Percentiles rank a stretch among this genome's conserved stretches.
Evolutionary conservation across 2,888 invertebrate genomes (phyloP).

Genomic region (Ochropacha duplaris): DNA sequence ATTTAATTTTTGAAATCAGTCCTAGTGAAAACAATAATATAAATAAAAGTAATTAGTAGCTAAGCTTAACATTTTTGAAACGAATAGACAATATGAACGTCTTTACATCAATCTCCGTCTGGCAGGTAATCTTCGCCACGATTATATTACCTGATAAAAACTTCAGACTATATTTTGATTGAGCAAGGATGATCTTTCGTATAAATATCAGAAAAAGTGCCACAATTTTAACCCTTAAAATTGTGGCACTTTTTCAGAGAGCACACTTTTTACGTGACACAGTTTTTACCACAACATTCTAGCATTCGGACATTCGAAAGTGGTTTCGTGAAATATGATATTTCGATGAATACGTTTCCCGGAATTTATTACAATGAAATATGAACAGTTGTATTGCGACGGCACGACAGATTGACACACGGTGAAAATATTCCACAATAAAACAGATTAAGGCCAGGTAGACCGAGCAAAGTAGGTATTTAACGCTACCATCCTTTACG

Average conservation of each 20-base stretch:
- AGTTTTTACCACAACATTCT: neutral
- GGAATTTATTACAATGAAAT: neutral
- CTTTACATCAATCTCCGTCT: constrained; percentile 28
- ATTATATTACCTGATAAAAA: constrained; percentile 29
- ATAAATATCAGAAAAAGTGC: too few relatives aligned
- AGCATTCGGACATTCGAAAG: neutral
- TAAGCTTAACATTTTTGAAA: neutral
- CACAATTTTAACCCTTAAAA: too few relatives aligned
- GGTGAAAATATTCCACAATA: neutral
- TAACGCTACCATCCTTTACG: too few relatives aligned
- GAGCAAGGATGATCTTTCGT: too few relatives aligned
- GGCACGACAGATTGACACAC: neutral
- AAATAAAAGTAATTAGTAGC: neutral
- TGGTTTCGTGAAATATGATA: neutral
- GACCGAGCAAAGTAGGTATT: too few relatives aligned
- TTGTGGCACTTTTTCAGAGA: too few relatives aligned
- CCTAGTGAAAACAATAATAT: too few relatives aligned
- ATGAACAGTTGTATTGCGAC: neutral
- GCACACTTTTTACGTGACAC: neutral
- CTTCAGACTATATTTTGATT: too few relatives aligned
- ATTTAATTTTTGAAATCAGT: too few relatives aligned
- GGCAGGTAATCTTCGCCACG: constrained; percentile 14
- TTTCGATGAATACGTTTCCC: neutral
- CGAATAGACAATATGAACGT: neutral
- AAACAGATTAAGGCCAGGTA: too few relatives aligned